These are phyloP conservation scores for Pelvicachromis taeniatus DNA, from an alignment of 2,113 vertebrate genomes.

Conservation along the genomic window DNA sequence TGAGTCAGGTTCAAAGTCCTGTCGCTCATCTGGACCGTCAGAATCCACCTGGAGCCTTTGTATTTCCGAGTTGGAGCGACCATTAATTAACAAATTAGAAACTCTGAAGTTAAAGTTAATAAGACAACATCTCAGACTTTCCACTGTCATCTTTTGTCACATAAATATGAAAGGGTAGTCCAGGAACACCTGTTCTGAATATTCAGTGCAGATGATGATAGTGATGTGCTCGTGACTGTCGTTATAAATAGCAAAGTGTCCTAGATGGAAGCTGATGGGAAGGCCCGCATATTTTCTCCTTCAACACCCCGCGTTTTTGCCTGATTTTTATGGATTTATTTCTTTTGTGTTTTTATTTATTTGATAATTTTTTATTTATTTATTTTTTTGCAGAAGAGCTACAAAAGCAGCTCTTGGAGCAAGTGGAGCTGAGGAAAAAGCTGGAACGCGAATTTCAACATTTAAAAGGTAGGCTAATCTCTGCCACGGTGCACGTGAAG, in stretches of 20 bases:
- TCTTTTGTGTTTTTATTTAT: not conserved
- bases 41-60: not conserved
- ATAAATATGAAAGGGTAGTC: not conserved
- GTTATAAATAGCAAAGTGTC: constrained; percentile 30
- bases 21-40: not conserved
- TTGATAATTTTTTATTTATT: not conserved
- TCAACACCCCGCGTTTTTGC: not conserved
- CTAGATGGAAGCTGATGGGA: not conserved
- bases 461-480: constrained; percentile 84
- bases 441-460: constrained; percentile 94
- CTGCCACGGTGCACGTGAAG: not conserved
- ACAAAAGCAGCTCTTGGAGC: constrained; percentile 92
- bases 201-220: not conserved
- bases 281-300: not conserved
- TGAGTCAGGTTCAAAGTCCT: not conserved
- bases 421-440: constrained; percentile 95
- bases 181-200: constrained; percentile 23
- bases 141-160: not conserved
- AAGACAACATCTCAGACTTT: not conserved
- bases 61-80: not conserved
- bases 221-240: not conserved
- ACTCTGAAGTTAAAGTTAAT: not conserved
- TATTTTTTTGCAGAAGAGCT: constrained; percentile 80
- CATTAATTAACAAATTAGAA: not conserved
- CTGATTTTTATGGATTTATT: not conserved